These are phyloP conservation scores for Dichetophora obliterata DNA, from an alignment of 2,888 invertebrate genomes.

Conservation along the genomic window DNA sequence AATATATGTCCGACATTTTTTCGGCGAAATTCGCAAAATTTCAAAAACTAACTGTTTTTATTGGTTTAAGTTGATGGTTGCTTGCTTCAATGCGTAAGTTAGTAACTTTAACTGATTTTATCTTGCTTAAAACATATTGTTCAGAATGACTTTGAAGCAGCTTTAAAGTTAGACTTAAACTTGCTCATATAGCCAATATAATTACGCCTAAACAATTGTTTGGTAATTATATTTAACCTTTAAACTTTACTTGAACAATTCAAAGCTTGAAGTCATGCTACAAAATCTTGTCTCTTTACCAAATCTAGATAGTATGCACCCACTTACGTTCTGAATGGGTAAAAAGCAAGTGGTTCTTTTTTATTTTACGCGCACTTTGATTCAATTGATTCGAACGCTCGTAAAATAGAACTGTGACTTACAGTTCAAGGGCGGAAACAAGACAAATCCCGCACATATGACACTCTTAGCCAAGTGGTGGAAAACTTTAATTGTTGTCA, in stretches of 20 bases:
- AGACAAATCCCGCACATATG: not conserved
- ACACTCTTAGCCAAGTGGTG: not conserved
- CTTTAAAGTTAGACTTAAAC: not conserved
- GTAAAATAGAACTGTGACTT: not conserved
- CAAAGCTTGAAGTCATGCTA: not conserved
- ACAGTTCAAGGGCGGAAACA: not conserved
- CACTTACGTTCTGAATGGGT: not conserved
- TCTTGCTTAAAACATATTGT: not conserved
- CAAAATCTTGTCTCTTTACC: not conserved
- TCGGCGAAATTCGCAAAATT: not conserved
- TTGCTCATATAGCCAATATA: not conserved
- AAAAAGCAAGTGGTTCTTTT: too few species aligned
- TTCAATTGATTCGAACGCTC: not conserved
- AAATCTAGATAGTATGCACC: not conserved
- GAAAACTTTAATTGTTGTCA: not conserved
- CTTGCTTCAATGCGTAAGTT: not conserved
- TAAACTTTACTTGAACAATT: not conserved
- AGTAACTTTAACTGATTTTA: not conserved
- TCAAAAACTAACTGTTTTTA: not conserved
- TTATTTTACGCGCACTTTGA: not conserved
- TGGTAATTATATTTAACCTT: slow-evolving; percentile 7
- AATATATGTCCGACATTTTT: slow-evolving; percentile 54
- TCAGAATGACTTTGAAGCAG: not conserved
- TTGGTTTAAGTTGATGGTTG: not conserved
- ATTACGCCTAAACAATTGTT: not conserved